These are phyloP conservation scores for Bathynomus jamesi DNA, from an alignment of 1,140 invertebrate genomes.

Conservation along the genomic window DNA sequence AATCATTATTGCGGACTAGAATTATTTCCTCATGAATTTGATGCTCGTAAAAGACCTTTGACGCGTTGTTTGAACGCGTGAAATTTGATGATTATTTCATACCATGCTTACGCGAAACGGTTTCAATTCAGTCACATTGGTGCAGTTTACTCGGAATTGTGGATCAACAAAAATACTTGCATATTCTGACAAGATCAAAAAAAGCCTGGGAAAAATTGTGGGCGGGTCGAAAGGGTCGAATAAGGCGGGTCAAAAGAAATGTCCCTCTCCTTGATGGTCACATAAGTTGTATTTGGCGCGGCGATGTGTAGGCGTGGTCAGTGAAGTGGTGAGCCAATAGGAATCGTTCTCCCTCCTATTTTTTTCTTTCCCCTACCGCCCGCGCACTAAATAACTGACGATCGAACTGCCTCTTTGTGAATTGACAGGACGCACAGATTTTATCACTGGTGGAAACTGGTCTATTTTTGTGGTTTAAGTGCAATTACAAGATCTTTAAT, in stretches of 20 bases:
- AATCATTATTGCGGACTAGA: not conserved
- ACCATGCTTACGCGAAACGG: too few species aligned
- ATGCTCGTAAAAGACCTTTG: not conserved
- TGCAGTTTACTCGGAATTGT: not conserved
- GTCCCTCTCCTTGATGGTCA: not conserved
- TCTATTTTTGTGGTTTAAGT: conserved; percentile 32
- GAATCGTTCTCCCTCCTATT: conserved; percentile 16
- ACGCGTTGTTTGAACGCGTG: too few species aligned
- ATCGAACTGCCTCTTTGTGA: conserved; percentile 35
- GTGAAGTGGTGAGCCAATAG: conserved; percentile 17
- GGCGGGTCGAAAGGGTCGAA: not conserved
- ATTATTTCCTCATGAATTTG: not conserved
- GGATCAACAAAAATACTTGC: not conserved
- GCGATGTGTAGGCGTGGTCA: conserved; percentile 25
- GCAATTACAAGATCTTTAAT: conserved; percentile 24
- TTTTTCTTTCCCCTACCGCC: conserved; percentile 1
- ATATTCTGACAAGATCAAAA: not conserved
- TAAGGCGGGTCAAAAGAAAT: not conserved
- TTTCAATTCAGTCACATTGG: not conserved
- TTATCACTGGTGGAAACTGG: conserved; percentile 34
- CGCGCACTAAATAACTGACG: conserved; percentile 36
- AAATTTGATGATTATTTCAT: too few species aligned
- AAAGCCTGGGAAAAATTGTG: not conserved
- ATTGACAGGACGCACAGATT: conserved; percentile 35
- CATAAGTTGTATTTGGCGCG: conserved; percentile 31